Base-by-base conservation (phyloP, 2,888 invertebrate genomes). In the Eupithecia exiguata region DNA sequence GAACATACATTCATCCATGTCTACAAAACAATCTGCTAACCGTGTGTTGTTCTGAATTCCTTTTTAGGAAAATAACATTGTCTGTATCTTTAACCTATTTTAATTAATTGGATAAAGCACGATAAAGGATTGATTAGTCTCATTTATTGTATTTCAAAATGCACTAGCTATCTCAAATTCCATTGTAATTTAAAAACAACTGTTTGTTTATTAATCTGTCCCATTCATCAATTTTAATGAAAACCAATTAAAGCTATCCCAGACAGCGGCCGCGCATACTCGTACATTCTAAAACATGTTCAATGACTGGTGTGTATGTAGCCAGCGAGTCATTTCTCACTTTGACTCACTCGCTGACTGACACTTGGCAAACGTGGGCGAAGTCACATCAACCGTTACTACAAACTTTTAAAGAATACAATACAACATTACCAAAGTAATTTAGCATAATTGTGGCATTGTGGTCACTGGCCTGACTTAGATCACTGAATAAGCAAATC, bases 191-290 rank as follows among this genome's bases (percentile, higher is more conserved):
- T 77, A 53, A 77, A 72, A 71, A 67, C 69, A 82, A 75, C 80
- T 80, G 80, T 82, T 80, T 83, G 81, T 80, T 84, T 78, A 81
- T 82, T 82, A 82, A 86, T 85, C 77, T 78, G 71, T 72, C 73
- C 70, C 78, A 86, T 86, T 84, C 83, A 86, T 87, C 84, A 85
- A 82, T 78, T 83, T 84, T 86, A 87, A 88, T 88, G 84, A 87
- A 88, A 86, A 86, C 84, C 84, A 87, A 87, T 88, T 87, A 88
- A 84, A 82, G 73, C 79, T 81, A 78, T 82, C 80, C 77, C 75
- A 77, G 82, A 78, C 79, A 77, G 78, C 74, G 78, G 82, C 75
- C 76, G 77, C 77, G 78, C 78, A 77, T 80, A 79, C 74, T 77
- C 72, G 77, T 79, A 77, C 75, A 73, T 77, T 75, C 70, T 75